Evolutionary conservation across 2,113 vertebrate species (phyloP).

Genomic region (Tragelaphus imberbis): DNA sequence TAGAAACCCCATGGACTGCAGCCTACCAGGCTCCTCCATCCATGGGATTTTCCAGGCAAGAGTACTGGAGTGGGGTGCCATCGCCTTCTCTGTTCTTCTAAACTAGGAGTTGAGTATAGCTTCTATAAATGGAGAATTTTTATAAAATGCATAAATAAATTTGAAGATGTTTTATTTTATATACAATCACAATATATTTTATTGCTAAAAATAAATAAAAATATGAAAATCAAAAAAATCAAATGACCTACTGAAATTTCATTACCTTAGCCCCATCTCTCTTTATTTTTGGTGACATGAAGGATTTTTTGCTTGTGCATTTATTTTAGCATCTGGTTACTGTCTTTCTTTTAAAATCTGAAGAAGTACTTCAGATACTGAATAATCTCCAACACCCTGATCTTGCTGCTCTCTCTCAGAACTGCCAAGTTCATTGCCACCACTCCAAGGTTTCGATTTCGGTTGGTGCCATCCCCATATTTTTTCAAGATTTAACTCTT

Average conservation of each 20-base stretch:
- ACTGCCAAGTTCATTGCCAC: background rate
- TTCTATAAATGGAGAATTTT: constrained; percentile 22
- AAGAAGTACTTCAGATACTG: background rate
- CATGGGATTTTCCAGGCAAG: too few species aligned
- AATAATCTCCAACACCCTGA: background rate
- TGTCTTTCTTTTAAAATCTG: background rate
- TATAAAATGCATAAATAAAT: background rate
- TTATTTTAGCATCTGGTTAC: background rate
- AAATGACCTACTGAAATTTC: background rate
- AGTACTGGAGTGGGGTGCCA: too few species aligned
- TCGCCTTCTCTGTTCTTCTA: background rate
- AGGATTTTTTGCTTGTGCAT: background rate
- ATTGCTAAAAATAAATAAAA: constrained; percentile 6
- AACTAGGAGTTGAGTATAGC: constrained; percentile 21
- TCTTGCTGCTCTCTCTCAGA: background rate
- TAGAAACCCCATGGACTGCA: too few species aligned
- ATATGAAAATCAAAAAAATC: constrained; percentile 11
- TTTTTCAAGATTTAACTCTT: background rate
- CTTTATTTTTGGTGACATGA: background rate
- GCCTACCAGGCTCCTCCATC: too few species aligned
- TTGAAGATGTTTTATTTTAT: constrained; percentile 27
- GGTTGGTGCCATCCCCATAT: too few species aligned
- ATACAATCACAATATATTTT: background rate
- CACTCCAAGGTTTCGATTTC: background rate
- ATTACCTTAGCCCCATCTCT: background rate